Percentiles rank a stretch among this genome's conserved stretches.
Evolutionary conservation across 2,888 invertebrate species (phyloP).

Genomic region (Acanthosoma haemorrhoidale): DNA sequence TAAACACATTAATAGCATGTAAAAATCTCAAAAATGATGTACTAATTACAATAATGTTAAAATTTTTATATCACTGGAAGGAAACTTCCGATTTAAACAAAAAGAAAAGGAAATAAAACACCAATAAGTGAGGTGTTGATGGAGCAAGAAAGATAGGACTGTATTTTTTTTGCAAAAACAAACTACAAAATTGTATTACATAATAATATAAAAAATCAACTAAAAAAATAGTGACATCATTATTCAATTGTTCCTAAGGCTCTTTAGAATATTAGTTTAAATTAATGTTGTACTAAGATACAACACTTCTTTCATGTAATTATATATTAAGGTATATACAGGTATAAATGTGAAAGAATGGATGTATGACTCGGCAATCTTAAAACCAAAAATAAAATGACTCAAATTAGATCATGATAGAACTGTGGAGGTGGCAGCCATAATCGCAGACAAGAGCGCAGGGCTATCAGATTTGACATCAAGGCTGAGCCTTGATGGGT

Average conservation of each 20-base stretch:
- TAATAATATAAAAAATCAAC: not conserved
- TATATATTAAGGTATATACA: not conserved
- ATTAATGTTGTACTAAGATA: slow-evolving; percentile 7
- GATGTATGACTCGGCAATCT: not conserved
- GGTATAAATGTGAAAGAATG: not conserved
- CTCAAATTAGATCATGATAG: slow-evolving; percentile 21
- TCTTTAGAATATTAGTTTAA: not conserved
- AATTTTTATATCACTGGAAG: slow-evolving; percentile 1
- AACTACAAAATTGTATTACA: not conserved
- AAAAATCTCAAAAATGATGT: not conserved
- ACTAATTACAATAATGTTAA: not conserved
- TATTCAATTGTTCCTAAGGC: too few relatives aligned
- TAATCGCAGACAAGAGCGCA: slow-evolving; percentile 31
- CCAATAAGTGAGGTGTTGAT: too few relatives aligned
- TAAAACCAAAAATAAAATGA: not conserved
- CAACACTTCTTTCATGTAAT: slow-evolving; percentile 8
- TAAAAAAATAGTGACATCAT: not conserved
- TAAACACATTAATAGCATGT: not conserved
- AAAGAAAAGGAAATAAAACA: not conserved
- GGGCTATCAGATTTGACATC: slow-evolving; percentile 42
- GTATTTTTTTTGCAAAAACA: too few relatives aligned
- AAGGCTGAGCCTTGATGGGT: slow-evolving; percentile 38
- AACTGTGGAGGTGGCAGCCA: slow-evolving; percentile 23
- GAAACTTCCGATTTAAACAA: not conserved
- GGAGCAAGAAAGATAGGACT: too few relatives aligned